Conservation (phyloP, 2,797 vertebrate genomes). For the Fringilla coelebs region DNA sequence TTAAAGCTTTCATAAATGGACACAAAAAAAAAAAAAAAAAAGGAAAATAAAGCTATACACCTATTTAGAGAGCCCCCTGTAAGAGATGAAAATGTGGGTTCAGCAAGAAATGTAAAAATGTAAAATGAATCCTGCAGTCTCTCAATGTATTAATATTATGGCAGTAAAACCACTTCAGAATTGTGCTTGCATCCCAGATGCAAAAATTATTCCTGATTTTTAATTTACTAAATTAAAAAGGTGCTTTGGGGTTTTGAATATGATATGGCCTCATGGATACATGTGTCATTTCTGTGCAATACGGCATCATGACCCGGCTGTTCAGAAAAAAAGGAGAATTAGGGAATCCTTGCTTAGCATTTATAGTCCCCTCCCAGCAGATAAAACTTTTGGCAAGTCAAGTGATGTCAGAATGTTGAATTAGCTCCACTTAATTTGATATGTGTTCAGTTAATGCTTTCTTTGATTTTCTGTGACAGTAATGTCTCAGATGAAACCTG, state of each 20-base stretch:
- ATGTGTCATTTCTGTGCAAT: neutral
- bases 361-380: neutral
- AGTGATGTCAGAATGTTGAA: neutral
- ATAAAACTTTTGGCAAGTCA: neutral
- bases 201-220: neutral
- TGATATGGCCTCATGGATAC: neutral
- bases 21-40: rapidly evolving
- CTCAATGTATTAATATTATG: neutral
- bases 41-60: neutral
- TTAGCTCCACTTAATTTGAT: neutral
- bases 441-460: neutral
- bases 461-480: neutral
- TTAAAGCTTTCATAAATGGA: conserved; percentile 69
- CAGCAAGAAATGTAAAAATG: neutral
- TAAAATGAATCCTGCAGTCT: too few relatives aligned
- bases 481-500: neutral
- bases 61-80: neutral
- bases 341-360: neutral
- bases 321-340: neutral
- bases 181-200: neutral
- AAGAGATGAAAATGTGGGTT: neutral
- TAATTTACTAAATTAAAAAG: neutral
- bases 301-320: neutral
- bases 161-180: neutral
- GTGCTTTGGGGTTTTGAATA: neutral